Evolutionary conservation across 2,888 invertebrate genomes (phyloP), one percentile per base, ranked within the genome.

Genomic region (Xylota segnis): DNA sequence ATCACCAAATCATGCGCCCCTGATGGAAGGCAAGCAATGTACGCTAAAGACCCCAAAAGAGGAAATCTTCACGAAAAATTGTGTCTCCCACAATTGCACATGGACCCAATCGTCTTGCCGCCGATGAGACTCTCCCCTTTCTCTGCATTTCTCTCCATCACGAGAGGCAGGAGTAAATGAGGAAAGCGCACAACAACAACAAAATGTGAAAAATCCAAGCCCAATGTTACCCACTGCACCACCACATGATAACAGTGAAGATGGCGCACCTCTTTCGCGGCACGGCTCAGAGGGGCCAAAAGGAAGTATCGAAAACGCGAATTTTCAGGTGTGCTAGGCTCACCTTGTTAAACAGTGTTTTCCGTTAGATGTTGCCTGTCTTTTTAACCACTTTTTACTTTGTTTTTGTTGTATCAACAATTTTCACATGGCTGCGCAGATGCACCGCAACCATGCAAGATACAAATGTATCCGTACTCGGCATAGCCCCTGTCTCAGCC

Each of bases 261-360:
- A 81, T 82, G 86, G 87, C 87, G 87, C 87, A 87, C 87, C 87
- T 87, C 70, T 82, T 82, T 77, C 61, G 66, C 65, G 68, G n/a
- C 40, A 27, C 14, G 43, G 29, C 14, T 23, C 12, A 59, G 32
- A 16, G n/a, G 27, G 40, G 12, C 0, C 0, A 34, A 10, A n/a
- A 37, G 29, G 66, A 68, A 34, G 70, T 70, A 71, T 79, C 71
- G 75, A 68, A 82, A 82, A 77, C 86, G 76, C 81, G 82, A 86
- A 77, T 82, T 83, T 87, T 87, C 87, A 87, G 87, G 87, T 87
- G 87, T 87, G 87, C 87, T 87, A 78, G 83, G 87, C 87, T 87
- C 87, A 87, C 82, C 87, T 87, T 87, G 87, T 87, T 87, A 83
- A 87, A 87, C 83, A 87, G 87, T 87, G 87, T 87, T 87, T 87